Evolutionary conservation across 1,140 invertebrate species (phyloP), one percentile per base, ranked within the genome.

Genomic region (Nasonia giraulti): DNA sequence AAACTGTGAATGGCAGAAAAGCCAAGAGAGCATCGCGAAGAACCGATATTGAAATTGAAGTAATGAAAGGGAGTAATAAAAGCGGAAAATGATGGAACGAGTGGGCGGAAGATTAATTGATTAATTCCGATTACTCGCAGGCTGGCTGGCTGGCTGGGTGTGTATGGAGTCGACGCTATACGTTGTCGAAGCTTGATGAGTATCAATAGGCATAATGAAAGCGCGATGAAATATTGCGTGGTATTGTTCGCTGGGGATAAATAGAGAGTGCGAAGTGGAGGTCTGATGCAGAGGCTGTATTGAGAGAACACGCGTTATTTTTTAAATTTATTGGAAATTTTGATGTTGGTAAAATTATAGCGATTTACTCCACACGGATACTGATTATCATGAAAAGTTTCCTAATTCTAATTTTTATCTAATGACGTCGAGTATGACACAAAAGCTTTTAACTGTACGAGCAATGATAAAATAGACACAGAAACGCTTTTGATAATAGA

Each of bases 11-110:
- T 80, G 27, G 40, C 12, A 47, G n/a, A 27, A 71, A 71, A 71
- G 20, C 11, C 2, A 47, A 31, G 47, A 74, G 31, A 27, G n/a
- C 23, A 8, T 31, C 50, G 17, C 5, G 5, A 40, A 11, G 17
- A n/a, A 79, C 31, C n/a, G 27, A 71, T 71, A 71, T 71, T 71
- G 68, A 71, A 71, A 71, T 71, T 20, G 68, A 33, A 71, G 68
- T 71, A 71, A 71, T 31, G 11, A 71, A 31, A 71, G 66, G 14
- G 47, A 31, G 2, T 40, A 17, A 37, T 23, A 68, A 80, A 68
- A 69, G 17, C 17, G 20, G 33, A 80, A 44, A n/a, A 23, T 66
- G 37, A 55, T 44, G n/a, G 8, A 68, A 68, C 20, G 33, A 71
- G 14, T 12, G 27, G 23, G 8, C 2, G 23, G 68, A 71, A 12